Percentiles rank a stretch among this genome's conserved stretches.
Evolutionary conservation across 2,888 invertebrate genomes (phyloP).

Genomic region (Scelioninae gen. 2): DNA sequence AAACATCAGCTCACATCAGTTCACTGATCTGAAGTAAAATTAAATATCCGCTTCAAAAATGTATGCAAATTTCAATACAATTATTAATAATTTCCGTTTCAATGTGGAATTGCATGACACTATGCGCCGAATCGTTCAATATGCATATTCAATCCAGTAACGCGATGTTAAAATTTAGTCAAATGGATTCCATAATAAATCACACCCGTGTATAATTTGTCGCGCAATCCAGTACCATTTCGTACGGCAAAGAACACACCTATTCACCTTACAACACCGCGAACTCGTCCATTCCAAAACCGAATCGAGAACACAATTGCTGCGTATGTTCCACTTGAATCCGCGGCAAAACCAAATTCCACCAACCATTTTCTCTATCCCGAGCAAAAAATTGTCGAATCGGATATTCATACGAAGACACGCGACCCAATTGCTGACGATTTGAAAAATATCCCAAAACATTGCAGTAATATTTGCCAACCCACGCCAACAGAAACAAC

Average conservation of each 20-base stretch:
- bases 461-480: too few species aligned
- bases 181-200: constrained; percentile 19
- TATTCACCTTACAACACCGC: neutral
- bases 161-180: constrained; percentile 19
- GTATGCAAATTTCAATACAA: constrained; percentile 10
- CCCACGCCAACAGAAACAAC: too few species aligned
- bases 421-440: too few species aligned
- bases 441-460: too few species aligned
- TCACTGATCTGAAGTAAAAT: neutral
- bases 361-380: too few species aligned
- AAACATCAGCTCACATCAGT: too few species aligned
- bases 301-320: too few species aligned
- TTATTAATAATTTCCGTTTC: constrained; percentile 20
- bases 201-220: constrained; percentile 18
- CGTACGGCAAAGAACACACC: constrained; percentile 1
- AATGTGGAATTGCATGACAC: constrained; percentile 1
- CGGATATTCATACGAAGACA: too few species aligned
- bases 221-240: constrained; percentile 1
- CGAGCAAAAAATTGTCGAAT: too few species aligned
- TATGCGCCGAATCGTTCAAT: constrained; percentile 14
- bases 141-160: constrained; percentile 10
- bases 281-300: neutral
- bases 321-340: too few species aligned
- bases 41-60: neutral
- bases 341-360: too few species aligned